Base-by-base conservation (phyloP, 2,888 invertebrate species). In the Tenthredo livida region DNA sequence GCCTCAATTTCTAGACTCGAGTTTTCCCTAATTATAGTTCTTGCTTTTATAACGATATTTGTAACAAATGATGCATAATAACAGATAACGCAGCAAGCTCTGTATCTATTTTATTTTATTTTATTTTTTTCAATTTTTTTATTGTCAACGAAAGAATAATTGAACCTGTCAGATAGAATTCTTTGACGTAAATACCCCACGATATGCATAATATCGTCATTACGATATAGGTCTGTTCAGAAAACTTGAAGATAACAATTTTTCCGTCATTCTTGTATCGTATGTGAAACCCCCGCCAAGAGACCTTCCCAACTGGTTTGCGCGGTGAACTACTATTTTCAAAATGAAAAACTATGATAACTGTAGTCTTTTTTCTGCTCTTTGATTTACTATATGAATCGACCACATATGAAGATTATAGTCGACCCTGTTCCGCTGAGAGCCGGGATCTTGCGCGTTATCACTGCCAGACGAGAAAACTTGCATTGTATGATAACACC, bases 391-490 rank as follows among this genome's bases (percentile, higher is more conserved):
- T 33, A 15, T 17, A 40, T 47, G 50, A 50, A 50, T 50, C 17
- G 1, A n/a, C 50, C n/a, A 50, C 7, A n/a, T 54, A 4, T 84
- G 72, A 47, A 65, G 47, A 25, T 80, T 78, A 37, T 37, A 58
- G 29, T 78, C 43, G 61, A 65, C 84, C 50, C 77, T 65, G 58
- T 65, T 75, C 15, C 47, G 15, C 40, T 58, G 15, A 21, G 33
- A n/a, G 58, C 12, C 58, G 37, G 67, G 78, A 61, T 70, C 47
- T 40, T 17, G 15, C 15, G 80, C 82, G 54, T 70, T 85, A 85
- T 85, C 85, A 7, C 15, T 7, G 70, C 67, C 82, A 85, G 85
- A 85, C 85, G 37, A 72, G 85, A 85, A 85, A 85, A 85, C 65
- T 82, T 50, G 54, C 37, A 47, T 65, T 58, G 50, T 15, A 25